These are phyloP conservation scores for Sinohyriopsis cumingii DNA, from an alignment of 2,888 invertebrate species.

Conservation along the genomic window DNA sequence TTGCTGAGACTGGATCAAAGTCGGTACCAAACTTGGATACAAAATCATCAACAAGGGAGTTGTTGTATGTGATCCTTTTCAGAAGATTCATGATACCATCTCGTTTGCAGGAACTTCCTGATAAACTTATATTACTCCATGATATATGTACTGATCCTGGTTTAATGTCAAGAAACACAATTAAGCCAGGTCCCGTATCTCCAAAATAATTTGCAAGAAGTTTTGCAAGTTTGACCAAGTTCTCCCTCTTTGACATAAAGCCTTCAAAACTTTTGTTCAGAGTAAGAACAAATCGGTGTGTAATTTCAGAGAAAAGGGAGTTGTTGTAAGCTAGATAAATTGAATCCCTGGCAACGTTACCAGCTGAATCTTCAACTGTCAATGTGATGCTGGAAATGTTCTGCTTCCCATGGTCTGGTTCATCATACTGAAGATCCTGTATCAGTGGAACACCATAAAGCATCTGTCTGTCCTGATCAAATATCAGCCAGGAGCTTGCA, in stretches of 20 bases:
- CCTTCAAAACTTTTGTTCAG: conserved; percentile 22
- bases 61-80: conserved; percentile 22
- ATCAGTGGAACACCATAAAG: conserved; percentile 54
- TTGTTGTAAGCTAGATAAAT: conserved; percentile 34
- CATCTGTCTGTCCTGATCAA: conserved; percentile 43
- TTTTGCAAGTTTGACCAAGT: conserved; percentile 22
- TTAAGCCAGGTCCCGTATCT: conserved; percentile 18
- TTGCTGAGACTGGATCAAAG: conserved; percentile 14
- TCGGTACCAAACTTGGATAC: conserved; percentile 11
- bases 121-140: conserved; percentile 35
- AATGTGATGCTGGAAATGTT: conserved; percentile 24
- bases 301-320: conserved; percentile 22
- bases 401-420: background rate
- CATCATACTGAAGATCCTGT: conserved; percentile 33
- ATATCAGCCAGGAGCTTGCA: conserved; percentile 50
- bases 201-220: conserved; percentile 23
- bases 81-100: conserved; percentile 22
- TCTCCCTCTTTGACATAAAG: conserved; percentile 14
- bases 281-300: conserved; percentile 24
- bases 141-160: conserved; percentile 22
- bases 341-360: conserved; percentile 30
- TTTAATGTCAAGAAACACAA: conserved; percentile 24
- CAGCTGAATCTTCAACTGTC: conserved; percentile 32
- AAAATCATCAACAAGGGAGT: conserved; percentile 15
- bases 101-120: conserved; percentile 20